These are phyloP conservation scores for Pocillopora damicornis DNA, from an alignment of 64 coral and sea anemone species.

Conservation along the genomic window DNA sequence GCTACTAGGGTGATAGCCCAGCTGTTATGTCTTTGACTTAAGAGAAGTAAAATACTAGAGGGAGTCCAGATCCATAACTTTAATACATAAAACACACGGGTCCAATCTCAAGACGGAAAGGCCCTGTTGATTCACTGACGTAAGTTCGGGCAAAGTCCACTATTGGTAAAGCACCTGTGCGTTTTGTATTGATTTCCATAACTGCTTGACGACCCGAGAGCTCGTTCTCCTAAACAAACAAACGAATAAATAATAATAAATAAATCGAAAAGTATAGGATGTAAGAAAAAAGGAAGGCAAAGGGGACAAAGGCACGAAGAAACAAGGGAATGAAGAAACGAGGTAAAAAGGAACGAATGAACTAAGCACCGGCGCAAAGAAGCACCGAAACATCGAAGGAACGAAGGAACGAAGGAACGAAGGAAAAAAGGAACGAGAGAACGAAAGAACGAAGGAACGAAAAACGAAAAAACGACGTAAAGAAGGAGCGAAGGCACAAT, in stretches of 20 bases:
- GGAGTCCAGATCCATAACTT: not conserved
- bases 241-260: not conserved
- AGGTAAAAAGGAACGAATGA: not conserved
- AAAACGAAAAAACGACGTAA: not conserved
- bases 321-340: not conserved
- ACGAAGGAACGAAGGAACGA: not conserved
- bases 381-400: not conserved
- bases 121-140: not conserved
- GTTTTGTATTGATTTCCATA: conserved; percentile 10
- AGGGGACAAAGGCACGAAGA: not conserved
- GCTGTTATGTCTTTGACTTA: not conserved
- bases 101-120: conserved; percentile 18
- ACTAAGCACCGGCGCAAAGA: not conserved
- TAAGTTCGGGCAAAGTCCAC: conserved; percentile 20
- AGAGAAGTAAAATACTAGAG: not conserved
- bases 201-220: not conserved
- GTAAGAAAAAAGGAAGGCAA: not conserved
- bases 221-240: conserved; percentile 1
- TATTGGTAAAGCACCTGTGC: conserved; percentile 11
- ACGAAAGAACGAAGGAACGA: not conserved
- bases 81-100: conserved; percentile 24
- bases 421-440: not conserved
- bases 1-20: not conserved
- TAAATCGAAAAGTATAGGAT: not conserved
- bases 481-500: not conserved